These are phyloP conservation scores for Falco naumanni DNA, from an alignment of 2,797 vertebrate genomes.

Conservation along the genomic window DNA sequence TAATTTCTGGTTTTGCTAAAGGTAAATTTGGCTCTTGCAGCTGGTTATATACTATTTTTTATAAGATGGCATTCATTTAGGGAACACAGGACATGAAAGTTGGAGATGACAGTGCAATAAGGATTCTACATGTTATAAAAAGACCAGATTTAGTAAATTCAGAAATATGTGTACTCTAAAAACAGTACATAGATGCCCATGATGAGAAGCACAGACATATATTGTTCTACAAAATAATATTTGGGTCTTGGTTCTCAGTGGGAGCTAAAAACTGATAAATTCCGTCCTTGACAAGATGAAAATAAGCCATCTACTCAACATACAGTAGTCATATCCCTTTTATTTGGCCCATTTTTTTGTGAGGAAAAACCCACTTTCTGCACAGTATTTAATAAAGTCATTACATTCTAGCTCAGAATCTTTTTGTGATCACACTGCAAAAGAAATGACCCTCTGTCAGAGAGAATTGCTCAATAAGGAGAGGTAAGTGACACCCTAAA, in stretches of 20 bases:
- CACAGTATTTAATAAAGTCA: neutral
- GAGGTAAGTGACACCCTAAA: neutral
- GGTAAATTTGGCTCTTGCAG: neutral
- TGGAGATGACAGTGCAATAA: neutral
- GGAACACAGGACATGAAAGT: neutral
- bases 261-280: neutral
- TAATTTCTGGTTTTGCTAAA: neutral
- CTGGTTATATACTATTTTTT: neutral
- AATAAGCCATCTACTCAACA: neutral
- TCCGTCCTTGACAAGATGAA: neutral
- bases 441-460: neutral
- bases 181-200: neutral
- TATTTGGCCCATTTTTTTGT: neutral
- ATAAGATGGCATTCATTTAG: neutral
- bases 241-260: neutral
- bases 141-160: neutral
- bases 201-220: neutral
- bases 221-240: neutral
- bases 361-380: neutral
- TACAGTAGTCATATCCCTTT: neutral
- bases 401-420: neutral
- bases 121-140: neutral
- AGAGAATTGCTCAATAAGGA: neutral
- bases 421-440: neutral
- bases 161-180: neutral